Evolutionary conservation across 2,113 vertebrate species (phyloP), one percentile per base, ranked within the genome.

Genomic region (Romanogobio albipinnatus): DNA sequence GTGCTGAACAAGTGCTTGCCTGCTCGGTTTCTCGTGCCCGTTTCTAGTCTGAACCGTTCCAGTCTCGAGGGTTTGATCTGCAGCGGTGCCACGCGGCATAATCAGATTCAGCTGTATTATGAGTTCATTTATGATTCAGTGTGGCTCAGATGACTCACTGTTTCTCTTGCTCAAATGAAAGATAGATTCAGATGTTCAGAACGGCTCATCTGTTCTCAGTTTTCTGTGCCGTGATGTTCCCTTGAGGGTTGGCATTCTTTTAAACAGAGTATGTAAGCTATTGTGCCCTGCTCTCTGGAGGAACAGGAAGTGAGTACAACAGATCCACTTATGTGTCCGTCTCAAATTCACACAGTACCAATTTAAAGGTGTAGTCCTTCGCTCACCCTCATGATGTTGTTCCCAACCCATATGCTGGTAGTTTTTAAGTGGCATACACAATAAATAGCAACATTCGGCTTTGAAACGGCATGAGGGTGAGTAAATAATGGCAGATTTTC

Each of bases 101-200:
- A 79, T 79, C 76, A 47, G 59, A 79, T 79, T 45, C 76, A 79
- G 76, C 45, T 79, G 76, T 79, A 45, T 79, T 45, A 79, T 43
- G 76, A 43, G 56, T 45, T 17, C 17, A 79, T 79, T 79, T 79
- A 33, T 77, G 61, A 87, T 81, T 87, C 62, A 81, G n/a, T 33
- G 33, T 33, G 19, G 53, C 71, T 85, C 56, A 19, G 51, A 76
- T 82, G 83, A 87, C 64, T 73, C 83, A 81, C 8, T 26, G 36
- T 14, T 64, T 68, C 71, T 66, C 73, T 39, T 56, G 59, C 66
- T 73, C 81, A 47, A 43, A 47, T 74, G 81, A 59, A 24, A 24
- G 76, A 79, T 62, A 11, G 36, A 66, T 75, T 59, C 71, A 76
- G 43, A 62, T 62, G 82, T 74, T 74, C 49, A 56, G 53, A 82